Evolutionary conservation across 2,797 vertebrate genomes (phyloP).

Genomic region (Sylvilagus floridanus): DNA sequence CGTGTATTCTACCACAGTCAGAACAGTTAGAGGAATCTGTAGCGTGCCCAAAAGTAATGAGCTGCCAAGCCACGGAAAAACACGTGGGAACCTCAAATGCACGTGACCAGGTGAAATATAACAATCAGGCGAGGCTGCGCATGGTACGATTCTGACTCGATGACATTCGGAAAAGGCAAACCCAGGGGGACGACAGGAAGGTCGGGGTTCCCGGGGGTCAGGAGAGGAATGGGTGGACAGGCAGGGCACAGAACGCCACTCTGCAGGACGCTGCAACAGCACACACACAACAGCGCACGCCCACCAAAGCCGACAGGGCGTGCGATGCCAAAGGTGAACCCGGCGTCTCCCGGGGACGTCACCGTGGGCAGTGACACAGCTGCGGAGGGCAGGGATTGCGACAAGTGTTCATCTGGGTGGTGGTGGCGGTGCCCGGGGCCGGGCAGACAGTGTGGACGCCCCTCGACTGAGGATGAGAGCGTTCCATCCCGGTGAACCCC

Average conservation of each 20-base stretch:
- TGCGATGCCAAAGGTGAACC: background rate
- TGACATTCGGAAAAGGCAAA: background rate
- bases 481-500: no score
- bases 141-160: background rate
- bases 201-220: background rate
- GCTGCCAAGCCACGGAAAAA: background rate
- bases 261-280: background rate
- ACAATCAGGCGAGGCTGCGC: background rate
- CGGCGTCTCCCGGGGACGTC: background rate
- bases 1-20: background rate
- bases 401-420: background rate
- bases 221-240: no score
- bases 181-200: background rate
- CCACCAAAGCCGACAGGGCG: no score
- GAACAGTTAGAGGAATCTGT: background rate
- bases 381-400: background rate
- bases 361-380: background rate
- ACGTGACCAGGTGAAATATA: background rate
- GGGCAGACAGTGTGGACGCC: no score
- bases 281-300: background rate
- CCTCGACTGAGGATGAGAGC: no score
- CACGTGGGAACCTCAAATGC: background rate
- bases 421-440: no score
- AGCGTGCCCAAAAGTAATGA: background rate
- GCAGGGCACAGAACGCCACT: background rate